phyloP scores from a whole-genome alignment of 2,113 vertebrate species.

The Chrysemys picta region DNA sequence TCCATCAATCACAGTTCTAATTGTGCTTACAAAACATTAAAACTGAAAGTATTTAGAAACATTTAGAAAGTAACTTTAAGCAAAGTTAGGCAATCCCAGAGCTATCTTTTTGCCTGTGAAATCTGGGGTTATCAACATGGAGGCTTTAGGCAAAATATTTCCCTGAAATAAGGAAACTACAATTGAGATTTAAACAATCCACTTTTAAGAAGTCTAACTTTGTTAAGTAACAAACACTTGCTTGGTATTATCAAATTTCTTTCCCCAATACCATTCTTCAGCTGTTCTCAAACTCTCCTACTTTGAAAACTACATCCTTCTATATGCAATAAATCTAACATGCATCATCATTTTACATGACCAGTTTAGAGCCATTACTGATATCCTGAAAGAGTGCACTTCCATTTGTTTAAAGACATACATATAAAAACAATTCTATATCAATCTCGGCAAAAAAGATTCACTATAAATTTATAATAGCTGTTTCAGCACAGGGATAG shows the following conservation, averaged over 20 bases:
- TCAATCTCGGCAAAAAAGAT: not conserved
- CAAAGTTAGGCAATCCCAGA: not conserved
- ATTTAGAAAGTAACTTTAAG: not conserved
- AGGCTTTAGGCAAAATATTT: not conserved
- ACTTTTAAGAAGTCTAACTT: not conserved
- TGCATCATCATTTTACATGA: accelerated
- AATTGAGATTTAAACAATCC: not conserved
- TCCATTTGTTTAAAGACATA: not conserved
- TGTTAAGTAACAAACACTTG: not conserved
- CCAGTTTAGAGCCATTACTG: not conserved
- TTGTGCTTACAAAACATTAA: not conserved
- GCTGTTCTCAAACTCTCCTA: not conserved
- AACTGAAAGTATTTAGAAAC: too few relatives aligned
- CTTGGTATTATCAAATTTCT: not conserved
- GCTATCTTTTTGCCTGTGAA: not conserved
- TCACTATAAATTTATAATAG: not conserved
- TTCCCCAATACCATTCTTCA: not conserved
- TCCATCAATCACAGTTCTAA: not conserved
- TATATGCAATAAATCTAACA: accelerated
- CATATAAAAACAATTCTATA: not conserved
- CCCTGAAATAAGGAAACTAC: not conserved
- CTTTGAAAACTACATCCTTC: accelerated
- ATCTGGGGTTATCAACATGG: not conserved
- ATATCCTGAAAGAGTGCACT: not conserved
- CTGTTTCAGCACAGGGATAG: not conserved